These are phyloP conservation scores for Perca fluviatilis DNA, from an alignment of 2,113 vertebrate species.

Conservation along the genomic window DNA sequence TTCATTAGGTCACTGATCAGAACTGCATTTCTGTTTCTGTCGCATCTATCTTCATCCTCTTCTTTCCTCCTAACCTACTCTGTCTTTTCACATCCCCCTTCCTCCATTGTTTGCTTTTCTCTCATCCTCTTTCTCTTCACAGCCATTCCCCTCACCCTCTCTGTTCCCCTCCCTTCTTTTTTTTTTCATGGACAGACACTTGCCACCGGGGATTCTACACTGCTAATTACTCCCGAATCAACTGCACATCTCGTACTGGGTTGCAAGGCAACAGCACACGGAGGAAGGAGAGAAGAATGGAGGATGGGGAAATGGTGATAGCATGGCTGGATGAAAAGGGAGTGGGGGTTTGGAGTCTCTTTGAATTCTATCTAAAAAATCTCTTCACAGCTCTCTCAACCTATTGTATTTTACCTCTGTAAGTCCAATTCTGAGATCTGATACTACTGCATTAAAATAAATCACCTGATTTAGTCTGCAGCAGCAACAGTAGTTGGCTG, in stretches of 20 bases:
- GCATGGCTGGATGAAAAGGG: conserved; percentile 39
- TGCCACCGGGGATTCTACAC: conserved; percentile 60
- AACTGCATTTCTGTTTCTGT: neutral
- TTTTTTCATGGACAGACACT: conserved; percentile 51
- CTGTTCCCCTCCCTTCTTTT: conserved; percentile 44
- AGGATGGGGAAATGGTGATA: conserved; percentile 53
- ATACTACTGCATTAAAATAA: conserved; percentile 1
- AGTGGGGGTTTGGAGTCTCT: neutral
- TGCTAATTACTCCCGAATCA: conserved; percentile 84
- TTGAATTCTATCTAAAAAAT: conserved; percentile 13
- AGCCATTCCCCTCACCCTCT: conserved; percentile 6
- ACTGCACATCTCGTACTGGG: conserved; percentile 59
- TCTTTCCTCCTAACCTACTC: neutral
- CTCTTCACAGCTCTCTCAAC: neutral
- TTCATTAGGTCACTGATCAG: conserved; percentile 9
- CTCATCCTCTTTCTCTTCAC: conserved; percentile 23
- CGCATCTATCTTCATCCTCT: neutral
- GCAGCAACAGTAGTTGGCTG: neutral
- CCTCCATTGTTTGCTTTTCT: conserved; percentile 12
- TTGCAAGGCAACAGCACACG: conserved; percentile 71
- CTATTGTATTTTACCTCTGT: neutral
- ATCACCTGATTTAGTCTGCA: conserved; percentile 15
- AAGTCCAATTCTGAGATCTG: neutral
- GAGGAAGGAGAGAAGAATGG: conserved; percentile 52
- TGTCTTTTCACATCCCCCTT: conserved; percentile 6